Percentiles rank a stretch among this genome's conserved stretches.
phyloP scores from a whole-genome alignment of 2,888 invertebrate species.

The Cylindroiulus punctatus region DNA sequence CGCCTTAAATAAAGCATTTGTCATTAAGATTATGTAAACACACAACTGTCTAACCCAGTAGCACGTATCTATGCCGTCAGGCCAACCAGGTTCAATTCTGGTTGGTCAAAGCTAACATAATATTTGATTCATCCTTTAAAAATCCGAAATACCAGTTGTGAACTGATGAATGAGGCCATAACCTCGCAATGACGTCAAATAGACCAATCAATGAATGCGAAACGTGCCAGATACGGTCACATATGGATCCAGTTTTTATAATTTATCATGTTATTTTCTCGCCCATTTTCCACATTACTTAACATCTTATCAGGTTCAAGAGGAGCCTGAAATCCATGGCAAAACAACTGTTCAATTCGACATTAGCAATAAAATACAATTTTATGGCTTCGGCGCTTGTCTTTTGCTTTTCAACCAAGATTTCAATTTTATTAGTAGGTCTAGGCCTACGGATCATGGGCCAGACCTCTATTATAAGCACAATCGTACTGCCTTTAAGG shows the following conservation, averaged over 20 bases:
- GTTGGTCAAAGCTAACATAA: neutral
- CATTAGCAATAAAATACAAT: too few species aligned
- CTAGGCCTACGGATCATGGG: neutral
- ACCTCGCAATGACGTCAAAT: conserved; percentile 34
- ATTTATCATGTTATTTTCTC: conserved; percentile 38
- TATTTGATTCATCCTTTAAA: conserved; percentile 25
- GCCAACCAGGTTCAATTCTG: neutral
- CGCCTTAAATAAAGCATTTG: too few species aligned
- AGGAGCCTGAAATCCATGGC: neutral
- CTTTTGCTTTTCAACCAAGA: neutral
- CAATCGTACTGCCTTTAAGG: neutral
- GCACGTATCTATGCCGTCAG: neutral
- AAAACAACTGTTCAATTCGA: neutral
- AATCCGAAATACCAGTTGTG: conserved; percentile 28
- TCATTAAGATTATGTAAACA: too few species aligned
- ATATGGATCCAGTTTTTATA: conserved; percentile 29
- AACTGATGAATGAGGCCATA: conserved; percentile 15
- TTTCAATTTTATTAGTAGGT: neutral
- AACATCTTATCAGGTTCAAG: neutral
- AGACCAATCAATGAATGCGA: conserved; percentile 34
- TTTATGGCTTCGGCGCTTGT: neutral
- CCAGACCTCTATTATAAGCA: neutral
- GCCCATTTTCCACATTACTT: conserved; percentile 44
- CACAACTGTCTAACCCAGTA: neutral
- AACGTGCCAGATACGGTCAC: neutral